Percentiles rank a stretch among this genome's conserved stretches.
phyloP scores from a whole-genome alignment of 2,113 vertebrate genomes.

The Passer domesticus region DNA sequence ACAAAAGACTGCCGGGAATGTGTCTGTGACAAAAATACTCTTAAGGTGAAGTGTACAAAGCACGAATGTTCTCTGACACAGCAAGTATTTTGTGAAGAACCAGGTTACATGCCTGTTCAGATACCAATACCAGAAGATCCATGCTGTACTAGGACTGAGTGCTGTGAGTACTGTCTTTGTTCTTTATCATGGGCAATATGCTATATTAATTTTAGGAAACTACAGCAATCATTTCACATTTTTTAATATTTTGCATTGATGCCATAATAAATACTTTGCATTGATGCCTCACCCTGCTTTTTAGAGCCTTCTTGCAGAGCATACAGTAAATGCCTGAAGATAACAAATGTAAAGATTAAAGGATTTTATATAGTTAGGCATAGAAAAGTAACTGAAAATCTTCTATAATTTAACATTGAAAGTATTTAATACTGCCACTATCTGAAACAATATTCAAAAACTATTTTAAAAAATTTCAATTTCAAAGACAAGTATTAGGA shows the following conservation, averaged over 20 bases:
- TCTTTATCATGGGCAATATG: not conserved
- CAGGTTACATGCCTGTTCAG: conserved; percentile 53
- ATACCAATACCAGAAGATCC: conserved; percentile 2
- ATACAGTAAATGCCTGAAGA: not conserved
- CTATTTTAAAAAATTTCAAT: not conserved
- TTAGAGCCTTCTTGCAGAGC: not conserved
- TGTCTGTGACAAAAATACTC: conserved; percentile 49
- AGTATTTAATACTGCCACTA: not conserved
- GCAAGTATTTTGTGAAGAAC: conserved; percentile 17
- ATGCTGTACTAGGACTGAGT: conserved; percentile 69
- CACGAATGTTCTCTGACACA: conserved; percentile 13
- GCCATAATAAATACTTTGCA: not conserved
- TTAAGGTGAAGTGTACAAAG: conserved; percentile 34
- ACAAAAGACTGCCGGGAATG: conserved; percentile 65
- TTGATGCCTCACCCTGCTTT: not conserved
- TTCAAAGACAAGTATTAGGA: not conserved
- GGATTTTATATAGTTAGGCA: not conserved
- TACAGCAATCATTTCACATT: not conserved
- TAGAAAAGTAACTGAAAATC: not conserved
- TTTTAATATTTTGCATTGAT: not conserved
- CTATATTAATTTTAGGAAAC: not conserved
- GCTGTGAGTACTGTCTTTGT: conserved; percentile 56
- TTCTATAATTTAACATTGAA: not conserved
- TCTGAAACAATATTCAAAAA: not conserved
- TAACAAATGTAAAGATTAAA: not conserved